These are phyloP conservation scores for Platypus cylindrus DNA, from an alignment of 2,888 invertebrate species.

Conservation along the genomic window DNA sequence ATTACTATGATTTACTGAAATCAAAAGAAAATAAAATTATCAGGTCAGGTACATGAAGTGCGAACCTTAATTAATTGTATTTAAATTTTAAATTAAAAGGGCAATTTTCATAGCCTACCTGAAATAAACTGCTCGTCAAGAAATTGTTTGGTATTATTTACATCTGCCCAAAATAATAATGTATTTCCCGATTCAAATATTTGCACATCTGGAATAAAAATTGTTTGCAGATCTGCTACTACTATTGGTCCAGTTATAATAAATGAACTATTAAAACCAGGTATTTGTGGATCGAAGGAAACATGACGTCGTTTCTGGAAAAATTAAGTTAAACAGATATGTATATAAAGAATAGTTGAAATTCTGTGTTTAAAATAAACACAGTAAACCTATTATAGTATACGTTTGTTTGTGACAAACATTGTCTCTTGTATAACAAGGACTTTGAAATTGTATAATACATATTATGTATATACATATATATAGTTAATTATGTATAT, in stretches of 20 bases:
- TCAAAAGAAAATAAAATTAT: conserved; percentile 1
- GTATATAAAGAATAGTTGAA: too few relatives aligned
- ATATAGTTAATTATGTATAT: too few relatives aligned
- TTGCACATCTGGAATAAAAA: conserved; percentile 21
- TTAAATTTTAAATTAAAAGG: background rate
- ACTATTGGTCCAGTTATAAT: conserved; percentile 21
- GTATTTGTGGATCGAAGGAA: conserved; percentile 10
- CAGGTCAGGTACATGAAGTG: too few relatives aligned
- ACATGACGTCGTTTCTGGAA: conserved; percentile 2
- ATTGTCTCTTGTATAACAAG: too few relatives aligned
- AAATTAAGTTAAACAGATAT: too few relatives aligned
- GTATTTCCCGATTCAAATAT: conserved; percentile 17
- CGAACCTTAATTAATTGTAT: background rate
- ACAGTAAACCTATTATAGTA: too few relatives aligned
- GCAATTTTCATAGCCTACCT: background rate
- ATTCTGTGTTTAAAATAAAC: too few relatives aligned
- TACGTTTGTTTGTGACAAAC: too few relatives aligned
- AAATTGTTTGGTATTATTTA: too few relatives aligned
- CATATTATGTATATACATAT: too few relatives aligned
- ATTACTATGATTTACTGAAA: conserved; percentile 14
- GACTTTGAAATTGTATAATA: too few relatives aligned
- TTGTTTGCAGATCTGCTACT: conserved; percentile 20
- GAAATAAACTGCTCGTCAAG: too few relatives aligned
- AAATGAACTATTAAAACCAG: conserved; percentile 15
- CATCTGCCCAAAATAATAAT: conserved; percentile 22